A percentile compares a stretch with the other conserved stretches of the same genome.
phyloP scores from a whole-genome alignment of 53 echinoderm and acorn worm genomes.

The Luidia sarsii region DNA sequence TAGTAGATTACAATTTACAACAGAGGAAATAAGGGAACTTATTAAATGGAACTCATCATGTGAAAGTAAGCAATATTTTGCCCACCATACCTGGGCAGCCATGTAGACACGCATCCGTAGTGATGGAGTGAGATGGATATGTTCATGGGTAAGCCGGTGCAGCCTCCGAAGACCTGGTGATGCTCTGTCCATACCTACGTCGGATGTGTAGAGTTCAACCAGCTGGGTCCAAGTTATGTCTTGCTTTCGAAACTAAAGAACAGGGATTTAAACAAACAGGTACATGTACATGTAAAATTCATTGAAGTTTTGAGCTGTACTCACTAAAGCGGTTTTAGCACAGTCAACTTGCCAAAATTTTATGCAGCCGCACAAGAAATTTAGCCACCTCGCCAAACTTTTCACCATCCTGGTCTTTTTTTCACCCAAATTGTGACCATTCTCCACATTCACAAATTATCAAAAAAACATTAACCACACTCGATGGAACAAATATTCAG shows the following conservation, averaged over 20 bases:
- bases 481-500: neutral
- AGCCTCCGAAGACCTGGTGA: constrained; percentile 23
- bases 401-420: too few species aligned
- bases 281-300: too few species aligned
- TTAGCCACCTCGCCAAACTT: too few species aligned
- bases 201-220: constrained; percentile 20
- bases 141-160: constrained; percentile 27
- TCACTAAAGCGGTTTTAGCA: neutral
- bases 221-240: constrained; percentile 28
- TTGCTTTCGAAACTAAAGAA: constrained; percentile 23
- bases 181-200: neutral
- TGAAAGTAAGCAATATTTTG: too few species aligned
- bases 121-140: constrained; percentile 34
- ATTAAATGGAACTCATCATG: too few species aligned
- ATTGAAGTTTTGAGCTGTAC: neutral
- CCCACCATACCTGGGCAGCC: constrained; percentile 36
- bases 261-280: neutral
- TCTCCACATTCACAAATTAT: too few species aligned
- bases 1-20: too few species aligned
- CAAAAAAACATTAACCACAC: too few species aligned
- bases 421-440: too few species aligned
- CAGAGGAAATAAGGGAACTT: too few species aligned
- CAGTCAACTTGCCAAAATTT: neutral
- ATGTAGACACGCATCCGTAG: constrained; percentile 47
- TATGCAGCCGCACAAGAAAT: too few species aligned